A percentile compares a stretch with the other conserved stretches of the same genome.
phyloP scores from a whole-genome alignment of 1,140 invertebrate genomes.

The Ganaspis sp. region DNA sequence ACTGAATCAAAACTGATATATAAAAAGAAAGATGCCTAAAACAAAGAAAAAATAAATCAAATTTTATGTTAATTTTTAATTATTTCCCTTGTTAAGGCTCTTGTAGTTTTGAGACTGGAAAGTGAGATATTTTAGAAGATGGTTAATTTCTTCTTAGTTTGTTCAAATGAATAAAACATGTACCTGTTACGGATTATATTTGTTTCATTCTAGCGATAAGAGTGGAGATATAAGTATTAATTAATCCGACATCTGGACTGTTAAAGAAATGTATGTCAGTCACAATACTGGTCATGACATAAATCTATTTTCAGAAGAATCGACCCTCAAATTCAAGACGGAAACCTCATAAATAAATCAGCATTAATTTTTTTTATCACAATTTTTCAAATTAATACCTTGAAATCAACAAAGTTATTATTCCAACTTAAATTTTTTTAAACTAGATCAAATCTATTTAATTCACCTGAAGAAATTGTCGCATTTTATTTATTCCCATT shows the following conservation, averaged over 20 bases:
- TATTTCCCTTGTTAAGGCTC: too few relatives aligned
- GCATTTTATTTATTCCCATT: too few relatives aligned
- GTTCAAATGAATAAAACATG: not conserved
- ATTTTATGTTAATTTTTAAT: too few relatives aligned
- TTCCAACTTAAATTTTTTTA: too few relatives aligned
- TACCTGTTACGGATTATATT: not conserved
- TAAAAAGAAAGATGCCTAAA: too few relatives aligned
- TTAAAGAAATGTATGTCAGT: conserved; percentile 27
- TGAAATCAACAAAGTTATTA: too few relatives aligned
- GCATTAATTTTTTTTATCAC: not conserved
- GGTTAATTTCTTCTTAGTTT: not conserved
- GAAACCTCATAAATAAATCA: conserved; percentile 7
- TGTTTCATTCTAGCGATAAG: conserved; percentile 11
- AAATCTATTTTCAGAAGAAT: conserved; percentile 28
- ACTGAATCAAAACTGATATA: too few relatives aligned
- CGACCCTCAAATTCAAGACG: conserved; percentile 4
- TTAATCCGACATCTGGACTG: conserved; percentile 24
- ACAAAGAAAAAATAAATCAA: too few relatives aligned
- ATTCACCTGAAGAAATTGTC: too few relatives aligned
- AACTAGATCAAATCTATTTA: too few relatives aligned
- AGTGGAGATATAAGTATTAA: conserved; percentile 15
- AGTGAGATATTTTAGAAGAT: not conserved
- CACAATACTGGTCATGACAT: conserved; percentile 23
- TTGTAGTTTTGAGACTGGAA: not conserved
- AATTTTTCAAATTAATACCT: too few relatives aligned